These are phyloP conservation scores for Mythimna albipuncta DNA, from an alignment of 2,888 invertebrate species.

Conservation along the genomic window DNA sequence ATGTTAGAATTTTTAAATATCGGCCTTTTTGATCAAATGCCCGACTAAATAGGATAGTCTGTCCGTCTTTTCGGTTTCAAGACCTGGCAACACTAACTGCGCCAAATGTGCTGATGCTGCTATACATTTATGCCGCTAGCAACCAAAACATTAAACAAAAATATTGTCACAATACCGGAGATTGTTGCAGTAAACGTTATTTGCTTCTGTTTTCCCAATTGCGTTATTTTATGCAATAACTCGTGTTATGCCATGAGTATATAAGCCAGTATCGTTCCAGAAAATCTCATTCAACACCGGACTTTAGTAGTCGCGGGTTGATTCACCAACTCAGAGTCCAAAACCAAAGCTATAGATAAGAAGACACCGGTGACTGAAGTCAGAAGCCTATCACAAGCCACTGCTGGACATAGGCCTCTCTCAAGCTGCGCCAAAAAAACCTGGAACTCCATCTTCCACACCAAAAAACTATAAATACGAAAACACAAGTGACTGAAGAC, in stretches of 20 bases:
- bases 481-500: not conserved
- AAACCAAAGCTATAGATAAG: not conserved
- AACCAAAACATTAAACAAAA: not conserved
- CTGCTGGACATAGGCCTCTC: no score
- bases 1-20: no score
- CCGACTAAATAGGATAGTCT: no score
- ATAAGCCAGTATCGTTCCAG: not conserved
- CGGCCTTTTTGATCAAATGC: no score
- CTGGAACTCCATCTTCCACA: no score
- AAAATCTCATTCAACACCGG: not conserved
- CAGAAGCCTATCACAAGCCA: no score
- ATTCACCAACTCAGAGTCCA: not conserved
- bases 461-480: not conserved
- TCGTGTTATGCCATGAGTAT: not conserved
- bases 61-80: no score
- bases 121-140: no score
- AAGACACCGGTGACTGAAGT: no score
- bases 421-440: no score
- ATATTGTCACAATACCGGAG: not conserved
- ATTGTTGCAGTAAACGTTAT: not conserved
- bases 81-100: no score
- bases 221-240: not conserved
- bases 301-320: not conserved
- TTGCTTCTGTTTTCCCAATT: not conserved
- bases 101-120: no score